Evolutionary conservation across 2,888 invertebrate genomes (phyloP).

Genomic region (Sinelater perroti): DNA sequence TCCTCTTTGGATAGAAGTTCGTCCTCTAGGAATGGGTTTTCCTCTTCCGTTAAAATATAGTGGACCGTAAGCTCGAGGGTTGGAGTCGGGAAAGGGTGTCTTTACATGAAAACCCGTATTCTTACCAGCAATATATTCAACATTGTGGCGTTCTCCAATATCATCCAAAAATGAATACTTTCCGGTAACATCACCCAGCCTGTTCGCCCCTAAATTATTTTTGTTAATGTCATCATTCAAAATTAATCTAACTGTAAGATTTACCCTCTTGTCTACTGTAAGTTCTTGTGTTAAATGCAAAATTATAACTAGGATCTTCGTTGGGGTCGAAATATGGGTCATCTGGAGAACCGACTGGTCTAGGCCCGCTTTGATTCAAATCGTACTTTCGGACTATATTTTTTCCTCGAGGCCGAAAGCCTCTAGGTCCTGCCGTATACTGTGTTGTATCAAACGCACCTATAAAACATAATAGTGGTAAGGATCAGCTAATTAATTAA

Average conservation of each 20-base stretch:
- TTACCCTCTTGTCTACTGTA: constrained; percentile 71
- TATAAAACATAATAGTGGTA: constrained; percentile 28
- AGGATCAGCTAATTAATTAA: not conserved
- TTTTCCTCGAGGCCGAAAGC: constrained; percentile 81
- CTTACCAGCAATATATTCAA: constrained; percentile 78
- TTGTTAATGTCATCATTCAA: not conserved
- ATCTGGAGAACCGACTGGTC: constrained; percentile 72
- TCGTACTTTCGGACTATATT: constrained; percentile 77
- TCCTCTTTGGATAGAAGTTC: constrained; percentile 76
- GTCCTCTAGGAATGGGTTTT: constrained; percentile 71
- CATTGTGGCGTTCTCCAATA: constrained; percentile 78
- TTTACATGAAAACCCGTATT: constrained; percentile 80
- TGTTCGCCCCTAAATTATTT: constrained; percentile 51
- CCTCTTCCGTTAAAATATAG: constrained; percentile 73
- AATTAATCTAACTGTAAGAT: constrained; percentile 1
- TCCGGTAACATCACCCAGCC: constrained; percentile 62
- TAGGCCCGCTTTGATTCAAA: constrained; percentile 70
- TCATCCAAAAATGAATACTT: constrained; percentile 79
- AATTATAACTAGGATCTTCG: constrained; percentile 80
- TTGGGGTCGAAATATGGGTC: constrained; percentile 79
- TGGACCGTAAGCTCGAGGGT: constrained; percentile 69
- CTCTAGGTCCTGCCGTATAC: constrained; percentile 80
- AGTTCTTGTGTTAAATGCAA: constrained; percentile 72
- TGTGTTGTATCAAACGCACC: constrained; percentile 73
- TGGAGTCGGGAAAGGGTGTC: constrained; percentile 73